Conservation (phyloP, 2,888 invertebrate species). For the Trichacis sp. region DNA sequence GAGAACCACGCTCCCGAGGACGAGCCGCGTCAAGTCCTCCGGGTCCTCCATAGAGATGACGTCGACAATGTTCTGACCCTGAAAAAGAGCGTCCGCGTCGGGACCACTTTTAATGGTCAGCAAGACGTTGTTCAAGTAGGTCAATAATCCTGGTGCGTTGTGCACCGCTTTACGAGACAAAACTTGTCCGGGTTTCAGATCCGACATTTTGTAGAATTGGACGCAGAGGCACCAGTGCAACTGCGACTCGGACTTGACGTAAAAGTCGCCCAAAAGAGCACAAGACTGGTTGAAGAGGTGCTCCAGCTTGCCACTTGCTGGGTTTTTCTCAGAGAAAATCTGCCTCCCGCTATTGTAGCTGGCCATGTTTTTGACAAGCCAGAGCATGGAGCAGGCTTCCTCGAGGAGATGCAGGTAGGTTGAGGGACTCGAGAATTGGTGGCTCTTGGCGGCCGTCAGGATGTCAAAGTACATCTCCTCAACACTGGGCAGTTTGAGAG, state of each 20-base stretch:
- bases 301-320: constrained; percentile 52
- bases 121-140: constrained; percentile 61
- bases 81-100: constrained; percentile 70
- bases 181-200: constrained; percentile 70
- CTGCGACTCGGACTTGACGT: constrained; percentile 68
- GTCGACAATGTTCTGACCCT: constrained; percentile 63
- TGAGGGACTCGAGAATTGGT: constrained; percentile 73
- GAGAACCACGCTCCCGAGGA: constrained; percentile 71
- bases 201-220: constrained; percentile 73
- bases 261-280: constrained; percentile 73
- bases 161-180: constrained; percentile 60
- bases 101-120: constrained; percentile 67
- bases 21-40: constrained; percentile 70
- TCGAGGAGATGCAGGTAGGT: constrained; percentile 80
- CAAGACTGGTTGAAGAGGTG: constrained; percentile 72
- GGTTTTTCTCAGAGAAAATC: constrained; percentile 19
- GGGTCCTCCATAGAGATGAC: constrained; percentile 56
- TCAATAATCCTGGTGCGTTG: constrained; percentile 59
- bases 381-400: constrained; percentile 79
- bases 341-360: constrained; percentile 16
- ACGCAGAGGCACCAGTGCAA: constrained; percentile 69
- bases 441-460: constrained; percentile 76
- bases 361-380: constrained; percentile 68
- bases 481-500: constrained; percentile 75
- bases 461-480: constrained; percentile 79